Base-by-base conservation (phyloP, 1,140 invertebrate genomes). In the Meloidogyne exigua region DNA sequence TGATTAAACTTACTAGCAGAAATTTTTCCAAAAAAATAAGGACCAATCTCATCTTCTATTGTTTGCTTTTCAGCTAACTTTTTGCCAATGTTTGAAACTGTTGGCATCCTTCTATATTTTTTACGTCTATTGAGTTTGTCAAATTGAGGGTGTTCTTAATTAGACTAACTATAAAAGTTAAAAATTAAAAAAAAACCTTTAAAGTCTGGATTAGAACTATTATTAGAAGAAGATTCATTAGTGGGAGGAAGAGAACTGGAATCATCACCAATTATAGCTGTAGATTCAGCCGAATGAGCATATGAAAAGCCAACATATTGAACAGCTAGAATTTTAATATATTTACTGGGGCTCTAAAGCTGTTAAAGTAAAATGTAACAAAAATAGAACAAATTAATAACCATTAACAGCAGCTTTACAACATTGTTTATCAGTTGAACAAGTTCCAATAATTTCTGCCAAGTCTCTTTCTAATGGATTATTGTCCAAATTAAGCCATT, bases 391-490 rank as follows among this genome's bases (percentile, higher is more conserved):
- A n/a, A n/a, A n/a, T n/a, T n/a, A n/a, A n/a, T 4, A 57, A 57
- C 49, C 49, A 44, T n/a, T 71, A 26, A 25, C 62, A 21, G 69
- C 69, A 44, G 69, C 69, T 18, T 18, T 9, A 10, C 28, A 44
- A n/a, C 69, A 42, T 44, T 71, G 23, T 10, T 71, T n/a, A 3
- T 71, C 69, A 28, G 39, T 44, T 25, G 32, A 74, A 42, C 72
- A 65, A 13, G 10, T 2, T n/a, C 72, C 72, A 72, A 39, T 28
- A 64, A 74, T 57, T 21, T 74, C 66, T n/a, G 66, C 72, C 72
- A 74, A 68, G 32, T 74, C 72, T 7, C 25, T 39, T 9, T 74
- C 72, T 23, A 74, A 57, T 21, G 72, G 72, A 68, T 74, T 74
- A 11, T 71, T 25, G 21, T 9, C 32, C 63, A 74, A 74, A 74